Percentiles rank a stretch among this genome's conserved stretches.
Evolutionary conservation across 2,888 invertebrate species (phyloP).

Genomic region (Apodemia hepburni): DNA sequence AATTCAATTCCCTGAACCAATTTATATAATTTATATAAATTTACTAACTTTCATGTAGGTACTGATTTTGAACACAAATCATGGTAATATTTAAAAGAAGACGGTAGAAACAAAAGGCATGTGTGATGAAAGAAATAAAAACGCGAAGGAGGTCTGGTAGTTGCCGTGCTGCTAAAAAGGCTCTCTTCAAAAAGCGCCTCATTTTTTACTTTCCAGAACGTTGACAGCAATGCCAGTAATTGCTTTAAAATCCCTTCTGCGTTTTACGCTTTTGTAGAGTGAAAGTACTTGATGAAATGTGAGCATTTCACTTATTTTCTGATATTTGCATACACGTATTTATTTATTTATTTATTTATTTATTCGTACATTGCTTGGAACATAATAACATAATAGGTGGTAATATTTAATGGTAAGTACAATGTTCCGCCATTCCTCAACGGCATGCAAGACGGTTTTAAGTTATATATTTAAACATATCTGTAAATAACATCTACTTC

Average conservation of each 20-base stretch:
- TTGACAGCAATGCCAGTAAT: constrained; percentile 22
- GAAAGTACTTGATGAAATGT: not conserved
- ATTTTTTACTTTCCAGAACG: constrained; percentile 25
- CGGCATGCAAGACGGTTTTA: no score
- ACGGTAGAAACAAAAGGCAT: not conserved
- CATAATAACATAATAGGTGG: no score
- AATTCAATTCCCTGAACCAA: no score
- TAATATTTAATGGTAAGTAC: no score
- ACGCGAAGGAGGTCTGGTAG: constrained; percentile 12
- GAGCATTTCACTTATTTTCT: not conserved
- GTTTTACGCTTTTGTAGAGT: not conserved
- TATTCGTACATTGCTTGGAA: no score
- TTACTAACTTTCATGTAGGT: not conserved
- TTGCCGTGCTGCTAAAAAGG: constrained; percentile 22
- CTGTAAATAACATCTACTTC: no score
- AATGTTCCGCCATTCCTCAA: no score
- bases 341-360: no score
- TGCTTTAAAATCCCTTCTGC: constrained; percentile 17
- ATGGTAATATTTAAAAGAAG: not conserved
- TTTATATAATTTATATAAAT: not conserved
- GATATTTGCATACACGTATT: no score
- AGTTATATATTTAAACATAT: no score
- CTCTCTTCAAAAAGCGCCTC: constrained; percentile 20
- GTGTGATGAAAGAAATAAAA: constrained; percentile 5
- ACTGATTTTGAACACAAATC: not conserved